Evolutionary conservation across 2,888 invertebrate species (phyloP).

Genomic region (Lordiphosa fenestrarum): DNA sequence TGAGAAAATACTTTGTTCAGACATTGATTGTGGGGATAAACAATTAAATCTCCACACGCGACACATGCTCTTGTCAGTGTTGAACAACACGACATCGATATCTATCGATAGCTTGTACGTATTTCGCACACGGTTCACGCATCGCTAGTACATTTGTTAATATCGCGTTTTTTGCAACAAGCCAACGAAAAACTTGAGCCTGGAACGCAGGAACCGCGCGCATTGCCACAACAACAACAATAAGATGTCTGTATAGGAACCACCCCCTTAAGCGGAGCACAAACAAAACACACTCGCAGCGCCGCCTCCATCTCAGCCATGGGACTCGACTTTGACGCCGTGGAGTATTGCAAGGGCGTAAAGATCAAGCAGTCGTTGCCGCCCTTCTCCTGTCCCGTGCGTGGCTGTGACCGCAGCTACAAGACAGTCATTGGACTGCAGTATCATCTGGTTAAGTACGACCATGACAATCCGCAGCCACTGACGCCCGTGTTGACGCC

Average conservation of each 20-base stretch:
- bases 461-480: conserved; percentile 89
- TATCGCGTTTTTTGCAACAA: conserved; percentile 55
- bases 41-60: too few relatives aligned
- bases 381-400: conserved; percentile 92
- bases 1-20: too few relatives aligned
- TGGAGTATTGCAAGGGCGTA: conserved; percentile 91
- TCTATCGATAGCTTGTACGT: conserved; percentile 6
- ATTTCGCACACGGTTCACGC: neutral
- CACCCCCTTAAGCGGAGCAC: conserved; percentile 24
- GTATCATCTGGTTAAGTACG: conserved; percentile 91
- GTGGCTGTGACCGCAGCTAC: conserved; percentile 91
- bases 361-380: conserved; percentile 84
- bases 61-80: too few relatives aligned
- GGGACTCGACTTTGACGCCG: conserved; percentile 92
- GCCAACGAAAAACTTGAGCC: conserved; percentile 55
- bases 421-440: conserved; percentile 93
- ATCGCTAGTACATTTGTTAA: conserved; percentile 56
- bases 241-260: conserved; percentile 51
- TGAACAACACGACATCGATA: conserved; percentile 18
- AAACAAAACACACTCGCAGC: conserved; percentile 6
- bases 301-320: conserved; percentile 77
- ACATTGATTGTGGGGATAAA: too few relatives aligned
- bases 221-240: conserved; percentile 44
- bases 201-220: conserved; percentile 41
- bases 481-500: conserved; percentile 84